Evolutionary conservation across 2,888 invertebrate species (phyloP).

Genomic region (Gymnocheta viridis): DNA sequence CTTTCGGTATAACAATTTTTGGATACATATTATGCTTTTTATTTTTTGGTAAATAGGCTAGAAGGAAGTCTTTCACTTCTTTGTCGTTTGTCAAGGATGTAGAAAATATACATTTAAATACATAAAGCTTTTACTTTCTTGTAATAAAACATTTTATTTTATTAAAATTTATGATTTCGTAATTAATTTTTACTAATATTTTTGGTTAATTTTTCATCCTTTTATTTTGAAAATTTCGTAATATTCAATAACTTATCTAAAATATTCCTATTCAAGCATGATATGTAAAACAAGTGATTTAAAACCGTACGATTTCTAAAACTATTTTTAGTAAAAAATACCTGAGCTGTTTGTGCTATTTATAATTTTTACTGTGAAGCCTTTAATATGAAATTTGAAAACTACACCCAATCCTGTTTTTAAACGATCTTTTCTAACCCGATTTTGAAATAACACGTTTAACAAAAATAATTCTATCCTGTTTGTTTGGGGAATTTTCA

Average conservation of each 20-base stretch:
- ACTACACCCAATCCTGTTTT: no score
- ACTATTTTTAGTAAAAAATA: no score
- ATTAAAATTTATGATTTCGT: not conserved
- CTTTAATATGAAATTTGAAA: no score
- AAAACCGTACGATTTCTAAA: no score
- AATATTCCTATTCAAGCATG: not conserved
- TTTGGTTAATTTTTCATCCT: no score
- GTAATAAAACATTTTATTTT: not conserved
- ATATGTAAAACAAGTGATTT: no score
- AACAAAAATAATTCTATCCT: no score
- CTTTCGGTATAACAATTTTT: not conserved
- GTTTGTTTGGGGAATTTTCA: no score
- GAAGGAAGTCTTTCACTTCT: not conserved
- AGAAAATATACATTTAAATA: not conserved
- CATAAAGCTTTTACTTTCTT: not conserved
- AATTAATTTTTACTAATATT: not conserved
- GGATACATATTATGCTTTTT: not conserved
- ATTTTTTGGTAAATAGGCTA: constrained; percentile 7
- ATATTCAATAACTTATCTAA: not conserved
- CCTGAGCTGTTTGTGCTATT: no score
- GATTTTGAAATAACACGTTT: no score
- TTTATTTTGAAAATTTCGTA: not conserved
- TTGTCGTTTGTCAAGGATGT: not conserved
- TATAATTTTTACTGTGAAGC: no score
- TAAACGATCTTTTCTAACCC: no score